A percentile compares a stretch with the other conserved stretches of the same genome.
These are phyloP conservation scores for Tetragnatha montana DNA, from an alignment of 2,888 invertebrate species.

Conservation along the genomic window DNA sequence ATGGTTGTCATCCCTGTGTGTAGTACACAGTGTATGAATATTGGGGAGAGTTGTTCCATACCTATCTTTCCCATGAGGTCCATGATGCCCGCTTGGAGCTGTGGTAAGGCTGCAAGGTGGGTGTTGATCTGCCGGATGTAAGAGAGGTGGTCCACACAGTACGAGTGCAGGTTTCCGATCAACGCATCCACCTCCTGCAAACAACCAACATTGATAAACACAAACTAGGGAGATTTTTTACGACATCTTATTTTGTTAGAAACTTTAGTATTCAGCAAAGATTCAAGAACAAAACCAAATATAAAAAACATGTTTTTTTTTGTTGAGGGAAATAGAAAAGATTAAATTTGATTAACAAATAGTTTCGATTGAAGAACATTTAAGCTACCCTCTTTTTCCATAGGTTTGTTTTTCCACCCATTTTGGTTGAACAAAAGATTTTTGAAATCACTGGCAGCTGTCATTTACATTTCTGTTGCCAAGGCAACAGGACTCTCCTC, in stretches of 20 bases:
- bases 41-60: constrained; percentile 10
- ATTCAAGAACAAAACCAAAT: not conserved
- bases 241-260: not conserved
- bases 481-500: too few species aligned
- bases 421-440: too few species aligned
- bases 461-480: too few species aligned
- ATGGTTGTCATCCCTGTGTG: too few species aligned
- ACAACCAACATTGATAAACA: not conserved
- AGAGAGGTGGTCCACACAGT: constrained; percentile 77
- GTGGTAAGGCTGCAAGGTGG: constrained; percentile 77
- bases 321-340: not conserved
- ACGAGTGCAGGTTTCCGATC: constrained; percentile 78
- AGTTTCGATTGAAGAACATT: too few species aligned
- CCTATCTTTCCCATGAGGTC: constrained; percentile 71
- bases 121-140: constrained; percentile 76
- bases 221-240: not conserved
- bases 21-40: too few species aligned
- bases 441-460: too few species aligned
- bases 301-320: not conserved
- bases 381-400: too few species aligned
- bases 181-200: constrained; percentile 74
- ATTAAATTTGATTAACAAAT: too few species aligned
- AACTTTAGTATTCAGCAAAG: not conserved
- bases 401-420: too few species aligned
- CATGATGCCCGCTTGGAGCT: constrained; percentile 66